Percentiles rank a stretch among this genome's conserved stretches.
These are phyloP conservation scores for Amblyjoppa fuscipennis DNA, from an alignment of 2,888 invertebrate genomes.

Conservation along the genomic window DNA sequence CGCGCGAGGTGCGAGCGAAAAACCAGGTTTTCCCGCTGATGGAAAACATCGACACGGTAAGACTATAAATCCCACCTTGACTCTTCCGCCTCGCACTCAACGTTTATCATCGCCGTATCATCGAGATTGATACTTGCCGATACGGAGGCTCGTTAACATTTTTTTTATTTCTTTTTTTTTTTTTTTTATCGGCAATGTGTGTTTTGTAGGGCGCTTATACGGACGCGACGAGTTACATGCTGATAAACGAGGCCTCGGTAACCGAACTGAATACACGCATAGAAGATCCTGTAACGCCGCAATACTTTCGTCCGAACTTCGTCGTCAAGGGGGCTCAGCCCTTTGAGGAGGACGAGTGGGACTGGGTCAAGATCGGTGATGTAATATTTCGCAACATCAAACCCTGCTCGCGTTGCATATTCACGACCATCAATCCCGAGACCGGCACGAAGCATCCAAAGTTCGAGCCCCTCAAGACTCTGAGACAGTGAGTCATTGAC, in stretches of 20 bases:
- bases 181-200: conserved; percentile 45
- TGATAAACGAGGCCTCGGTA: conserved; percentile 90
- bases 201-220: conserved; percentile 87
- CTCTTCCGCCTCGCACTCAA: not conserved
- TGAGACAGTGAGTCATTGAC: conserved; percentile 87
- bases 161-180: not conserved
- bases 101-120: not conserved
- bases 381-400: conserved; percentile 88
- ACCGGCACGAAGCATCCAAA: conserved; percentile 88
- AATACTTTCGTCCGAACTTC: conserved; percentile 90
- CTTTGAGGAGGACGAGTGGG: conserved; percentile 90
- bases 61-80: conserved; percentile 42
- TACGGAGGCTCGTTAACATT: not conserved
- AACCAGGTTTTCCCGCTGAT: conserved; percentile 80
- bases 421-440: conserved; percentile 90
- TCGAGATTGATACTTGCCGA: not conserved
- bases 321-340: conserved; percentile 87
- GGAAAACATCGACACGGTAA: conserved; percentile 77
- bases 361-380: conserved; percentile 90
- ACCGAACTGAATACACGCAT: conserved; percentile 89
- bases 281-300: conserved; percentile 85
- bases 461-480: conserved; percentile 89
- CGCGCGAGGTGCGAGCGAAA: conserved; percentile 77
- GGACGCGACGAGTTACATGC: conserved; percentile 89
- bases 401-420: conserved; percentile 90